These are phyloP conservation scores for Pomatostomus ruficeps DNA, from an alignment of 2,113 vertebrate genomes.

Conservation along the genomic window DNA sequence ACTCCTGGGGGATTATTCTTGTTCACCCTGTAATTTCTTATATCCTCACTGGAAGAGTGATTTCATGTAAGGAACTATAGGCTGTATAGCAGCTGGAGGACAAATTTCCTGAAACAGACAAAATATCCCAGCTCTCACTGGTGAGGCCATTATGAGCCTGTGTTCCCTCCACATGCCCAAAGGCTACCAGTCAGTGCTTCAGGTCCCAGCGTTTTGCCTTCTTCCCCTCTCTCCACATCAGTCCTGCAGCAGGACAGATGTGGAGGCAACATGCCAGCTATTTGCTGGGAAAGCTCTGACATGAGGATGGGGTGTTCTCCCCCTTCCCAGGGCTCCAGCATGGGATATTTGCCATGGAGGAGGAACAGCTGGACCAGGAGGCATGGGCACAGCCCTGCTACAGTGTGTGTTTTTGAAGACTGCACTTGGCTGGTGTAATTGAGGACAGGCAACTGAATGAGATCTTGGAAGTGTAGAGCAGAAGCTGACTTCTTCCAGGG, in stretches of 20 bases:
- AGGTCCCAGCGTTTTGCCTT: neutral
- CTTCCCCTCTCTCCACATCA: neutral
- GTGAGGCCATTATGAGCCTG: neutral
- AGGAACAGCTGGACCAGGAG: accelerated
- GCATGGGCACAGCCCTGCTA: accelerated
- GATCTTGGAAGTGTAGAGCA: accelerated
- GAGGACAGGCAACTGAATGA: neutral
- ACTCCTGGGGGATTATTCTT: neutral
- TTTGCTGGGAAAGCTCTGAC: neutral
- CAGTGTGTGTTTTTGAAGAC: neutral
- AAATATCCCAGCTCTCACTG: neutral
- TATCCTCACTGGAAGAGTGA: neutral
- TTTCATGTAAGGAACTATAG: neutral
- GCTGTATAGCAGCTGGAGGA: neutral
- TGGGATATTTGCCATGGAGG: neutral
- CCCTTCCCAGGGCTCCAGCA: accelerated
- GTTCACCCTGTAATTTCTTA: neutral
- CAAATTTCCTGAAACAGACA: neutral
- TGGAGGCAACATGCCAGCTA: neutral
- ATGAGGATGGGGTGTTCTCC: neutral
- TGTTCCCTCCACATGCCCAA: neutral
- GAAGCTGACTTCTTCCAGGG: neutral
- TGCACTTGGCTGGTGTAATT: neutral
- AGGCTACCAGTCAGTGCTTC: neutral
- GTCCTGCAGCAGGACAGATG: neutral